These are phyloP conservation scores for Drosophila paulistorum DNA, from an alignment of 1,140 invertebrate genomes.

Conservation along the genomic window DNA sequence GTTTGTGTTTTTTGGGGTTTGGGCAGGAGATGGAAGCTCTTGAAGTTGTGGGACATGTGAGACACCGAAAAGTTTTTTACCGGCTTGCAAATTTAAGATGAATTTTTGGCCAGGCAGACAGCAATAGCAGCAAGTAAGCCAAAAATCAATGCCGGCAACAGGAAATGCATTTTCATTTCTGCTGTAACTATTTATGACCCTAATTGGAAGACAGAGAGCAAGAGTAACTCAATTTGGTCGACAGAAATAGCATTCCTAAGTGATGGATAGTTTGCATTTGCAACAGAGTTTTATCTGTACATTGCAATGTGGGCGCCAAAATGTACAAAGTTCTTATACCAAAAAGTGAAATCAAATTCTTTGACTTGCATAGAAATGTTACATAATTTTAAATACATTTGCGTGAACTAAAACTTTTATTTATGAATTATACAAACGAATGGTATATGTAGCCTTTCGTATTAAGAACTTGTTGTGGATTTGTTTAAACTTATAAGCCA, in stretches of 20 bases:
- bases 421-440: too few species aligned
- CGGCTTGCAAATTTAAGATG: neutral
- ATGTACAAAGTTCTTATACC: too few species aligned
- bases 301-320: too few species aligned
- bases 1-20: neutral
- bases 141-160: conserved; percentile 6
- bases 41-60: neutral
- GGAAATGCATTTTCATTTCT: conserved; percentile 9
- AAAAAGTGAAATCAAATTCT: too few species aligned
- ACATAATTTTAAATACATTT: too few species aligned
- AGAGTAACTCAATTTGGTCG: conserved; percentile 4
- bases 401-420: too few species aligned
- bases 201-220: neutral
- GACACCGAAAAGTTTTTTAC: neutral
- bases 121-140: neutral
- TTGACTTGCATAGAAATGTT: too few species aligned
- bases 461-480: too few species aligned
- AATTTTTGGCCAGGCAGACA: neutral
- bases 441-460: too few species aligned
- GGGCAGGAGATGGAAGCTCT: neutral
- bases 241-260: neutral
- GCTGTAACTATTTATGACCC: neutral
- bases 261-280: neutral
- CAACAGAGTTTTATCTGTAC: too few species aligned
- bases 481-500: too few species aligned